Percentiles rank a stretch among this genome's conserved stretches.
phyloP scores from a whole-genome alignment of 1,140 invertebrate genomes.

The Piezodorus guildinii region DNA sequence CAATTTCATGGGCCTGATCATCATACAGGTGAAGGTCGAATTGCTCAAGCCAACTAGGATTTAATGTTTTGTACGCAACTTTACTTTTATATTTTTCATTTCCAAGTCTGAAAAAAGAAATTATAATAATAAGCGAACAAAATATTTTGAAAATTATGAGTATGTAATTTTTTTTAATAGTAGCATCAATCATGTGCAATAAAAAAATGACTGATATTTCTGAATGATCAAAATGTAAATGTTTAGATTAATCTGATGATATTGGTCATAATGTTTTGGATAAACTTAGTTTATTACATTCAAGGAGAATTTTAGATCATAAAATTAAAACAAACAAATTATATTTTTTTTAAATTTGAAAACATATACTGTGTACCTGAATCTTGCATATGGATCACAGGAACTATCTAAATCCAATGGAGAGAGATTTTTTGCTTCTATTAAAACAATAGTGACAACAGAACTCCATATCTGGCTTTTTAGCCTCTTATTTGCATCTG shows the following conservation, averaged over 20 bases:
- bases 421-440: conserved; percentile 84
- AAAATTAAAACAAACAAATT: too few species aligned
- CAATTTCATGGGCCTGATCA: conserved; percentile 71
- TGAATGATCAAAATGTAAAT: too few species aligned
- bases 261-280: too few species aligned
- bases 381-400: conserved; percentile 93
- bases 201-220: too few species aligned
- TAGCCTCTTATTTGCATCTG: conserved; percentile 63
- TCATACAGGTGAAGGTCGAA: conserved; percentile 95
- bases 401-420: conserved; percentile 82
- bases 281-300: too few species aligned
- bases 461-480: conserved; percentile 92
- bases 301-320: too few species aligned
- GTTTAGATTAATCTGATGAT: too few species aligned
- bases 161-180: too few species aligned
- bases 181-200: too few species aligned
- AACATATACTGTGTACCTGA: conserved; percentile 50
- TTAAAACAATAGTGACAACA: conserved; percentile 88
- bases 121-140: neutral
- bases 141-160: neutral
- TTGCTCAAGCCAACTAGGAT: conserved; percentile 90
- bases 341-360: too few species aligned
- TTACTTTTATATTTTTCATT: conserved; percentile 98
- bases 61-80: conserved; percentile 69
- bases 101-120: conserved; percentile 56